phyloP scores from a whole-genome alignment of 2,888 invertebrate species.

The Metacarcinus magister region DNA sequence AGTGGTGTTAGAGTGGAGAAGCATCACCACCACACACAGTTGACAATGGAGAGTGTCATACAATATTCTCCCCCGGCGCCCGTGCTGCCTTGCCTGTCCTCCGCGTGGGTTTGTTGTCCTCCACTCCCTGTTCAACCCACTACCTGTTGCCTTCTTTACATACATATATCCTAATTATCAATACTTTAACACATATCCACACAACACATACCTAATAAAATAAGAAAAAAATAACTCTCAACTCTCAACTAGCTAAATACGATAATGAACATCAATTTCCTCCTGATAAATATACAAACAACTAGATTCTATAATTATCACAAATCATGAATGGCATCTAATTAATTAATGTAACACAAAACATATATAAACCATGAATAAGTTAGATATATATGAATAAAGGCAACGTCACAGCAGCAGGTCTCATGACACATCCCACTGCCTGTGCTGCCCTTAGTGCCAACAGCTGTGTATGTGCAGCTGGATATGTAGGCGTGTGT shows the following conservation, averaged over 20 bases:
- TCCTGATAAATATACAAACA: background rate
- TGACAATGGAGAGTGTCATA: background rate
- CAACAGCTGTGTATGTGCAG: background rate
- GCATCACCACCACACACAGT: background rate
- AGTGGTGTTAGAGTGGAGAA: background rate
- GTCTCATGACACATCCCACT: conserved; percentile 74
- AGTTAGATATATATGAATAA: background rate
- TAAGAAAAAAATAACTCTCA: background rate
- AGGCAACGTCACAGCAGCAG: conserved; percentile 56
- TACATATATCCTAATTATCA: background rate
- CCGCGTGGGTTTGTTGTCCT: conserved; percentile 49
- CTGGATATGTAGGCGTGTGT: background rate
- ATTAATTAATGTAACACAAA: background rate
- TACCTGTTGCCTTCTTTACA: conserved; percentile 26
- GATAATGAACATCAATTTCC: background rate
- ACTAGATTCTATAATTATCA: background rate
- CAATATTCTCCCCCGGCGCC: background rate
- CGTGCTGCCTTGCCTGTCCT: background rate
- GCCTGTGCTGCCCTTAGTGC: conserved; percentile 61
- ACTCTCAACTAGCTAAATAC: background rate
- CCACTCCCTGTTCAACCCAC: conserved; percentile 13
- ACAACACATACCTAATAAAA: background rate
- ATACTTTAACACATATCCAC: background rate
- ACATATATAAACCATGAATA: background rate
- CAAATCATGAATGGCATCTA: background rate